phyloP scores from a whole-genome alignment of 2,888 invertebrate species.

The Leptura quadrifasciata region DNA sequence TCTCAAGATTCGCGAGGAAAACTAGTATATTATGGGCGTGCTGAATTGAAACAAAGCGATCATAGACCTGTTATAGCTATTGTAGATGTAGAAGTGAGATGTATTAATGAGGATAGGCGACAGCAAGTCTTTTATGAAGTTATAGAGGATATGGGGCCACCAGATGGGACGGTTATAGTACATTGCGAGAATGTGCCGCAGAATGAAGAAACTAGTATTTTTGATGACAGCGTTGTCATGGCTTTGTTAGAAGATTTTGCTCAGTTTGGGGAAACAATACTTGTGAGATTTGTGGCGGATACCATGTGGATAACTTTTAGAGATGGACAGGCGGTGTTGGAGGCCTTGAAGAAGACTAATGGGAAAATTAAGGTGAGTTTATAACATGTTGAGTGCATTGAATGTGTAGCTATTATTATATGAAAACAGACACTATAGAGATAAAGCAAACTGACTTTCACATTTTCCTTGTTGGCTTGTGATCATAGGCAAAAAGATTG shows the following conservation, averaged over 20 bases:
- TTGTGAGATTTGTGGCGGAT: conserved; percentile 92
- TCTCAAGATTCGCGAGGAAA: conserved; percentile 82
- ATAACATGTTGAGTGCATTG: too few species aligned
- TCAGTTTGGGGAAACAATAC: conserved; percentile 91
- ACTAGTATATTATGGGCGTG: conserved; percentile 91
- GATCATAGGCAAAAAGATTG: too few species aligned
- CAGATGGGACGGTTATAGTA: conserved; percentile 94
- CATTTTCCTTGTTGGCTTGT: too few species aligned
- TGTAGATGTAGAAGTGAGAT: conserved; percentile 90
- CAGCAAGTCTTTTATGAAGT: conserved; percentile 87
- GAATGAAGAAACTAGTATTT: conserved; percentile 76
- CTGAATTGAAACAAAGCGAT: conserved; percentile 97
- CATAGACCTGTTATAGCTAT: conserved; percentile 96
- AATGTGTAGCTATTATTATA: too few species aligned
- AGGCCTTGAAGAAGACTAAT: conserved; percentile 75
- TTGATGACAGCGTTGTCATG: conserved; percentile 88
- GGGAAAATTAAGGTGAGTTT: conserved; percentile 57
- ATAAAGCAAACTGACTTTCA: too few species aligned
- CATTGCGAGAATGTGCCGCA: conserved; percentile 66
- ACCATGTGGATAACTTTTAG: conserved; percentile 95
- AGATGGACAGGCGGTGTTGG: conserved; percentile 91
- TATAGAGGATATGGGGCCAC: conserved; percentile 92
- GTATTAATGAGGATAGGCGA: conserved; percentile 85
- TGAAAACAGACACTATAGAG: too few species aligned
- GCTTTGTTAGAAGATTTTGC: conserved; percentile 87